A percentile compares a stretch with the other conserved stretches of the same genome.
These are phyloP conservation scores for Ips nitidus DNA, from an alignment of 1,140 invertebrate species.

Conservation along the genomic window DNA sequence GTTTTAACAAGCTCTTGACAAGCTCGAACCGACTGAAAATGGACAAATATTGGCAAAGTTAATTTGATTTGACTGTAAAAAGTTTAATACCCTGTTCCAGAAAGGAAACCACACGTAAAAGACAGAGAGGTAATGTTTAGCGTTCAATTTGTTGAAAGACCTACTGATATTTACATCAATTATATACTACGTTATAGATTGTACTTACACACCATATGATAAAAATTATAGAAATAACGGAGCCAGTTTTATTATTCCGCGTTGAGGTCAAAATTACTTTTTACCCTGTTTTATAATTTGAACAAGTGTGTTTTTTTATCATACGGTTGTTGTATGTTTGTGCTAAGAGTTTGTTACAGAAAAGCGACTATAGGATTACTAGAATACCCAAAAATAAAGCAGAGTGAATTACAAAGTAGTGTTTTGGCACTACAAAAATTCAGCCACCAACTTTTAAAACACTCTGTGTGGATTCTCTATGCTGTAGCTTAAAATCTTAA, in stretches of 20 bases:
- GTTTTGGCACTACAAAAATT: no score
- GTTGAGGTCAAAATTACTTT: no score
- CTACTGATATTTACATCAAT: background rate
- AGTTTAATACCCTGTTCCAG: constrained; percentile 43
- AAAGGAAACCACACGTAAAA: background rate
- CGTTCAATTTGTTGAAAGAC: constrained; percentile 16
- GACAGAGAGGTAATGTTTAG: constrained; percentile 15
- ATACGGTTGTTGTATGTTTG: no score
- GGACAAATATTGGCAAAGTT: constrained; percentile 34
- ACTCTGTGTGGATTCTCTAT: no score
- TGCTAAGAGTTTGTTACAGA: no score
- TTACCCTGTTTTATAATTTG: no score
- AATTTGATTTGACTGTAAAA: constrained; percentile 37
- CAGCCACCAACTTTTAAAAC: no score
- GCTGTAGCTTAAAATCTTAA: no score
- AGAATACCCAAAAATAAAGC: no score
- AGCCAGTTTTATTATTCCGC: background rate
- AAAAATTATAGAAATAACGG: constrained; percentile 9
- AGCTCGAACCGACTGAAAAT: constrained; percentile 32
- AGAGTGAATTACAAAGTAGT: no score
- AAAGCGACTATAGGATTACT: no score
- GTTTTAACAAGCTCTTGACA: constrained; percentile 21
- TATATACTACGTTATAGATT: constrained; percentile 17
- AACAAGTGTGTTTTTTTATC: no score
- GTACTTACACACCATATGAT: constrained; percentile 31